A percentile compares a stretch with the other conserved stretches of the same genome.
Conservation (phyloP, 2,113 vertebrate species). For the Setophaga kirtlandii region DNA sequence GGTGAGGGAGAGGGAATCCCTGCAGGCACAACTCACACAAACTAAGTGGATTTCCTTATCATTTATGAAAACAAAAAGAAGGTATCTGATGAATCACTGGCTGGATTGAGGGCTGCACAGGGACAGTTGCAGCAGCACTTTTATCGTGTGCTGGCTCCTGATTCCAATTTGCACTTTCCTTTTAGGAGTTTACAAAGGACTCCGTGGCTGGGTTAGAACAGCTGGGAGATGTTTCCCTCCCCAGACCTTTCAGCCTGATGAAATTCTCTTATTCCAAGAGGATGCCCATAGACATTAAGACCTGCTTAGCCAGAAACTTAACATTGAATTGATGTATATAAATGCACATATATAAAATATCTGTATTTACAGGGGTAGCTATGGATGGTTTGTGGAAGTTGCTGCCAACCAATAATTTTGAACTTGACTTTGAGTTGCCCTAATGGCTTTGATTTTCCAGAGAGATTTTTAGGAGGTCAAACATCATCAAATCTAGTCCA, state of each 20-base stretch:
- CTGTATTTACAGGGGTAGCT: background rate
- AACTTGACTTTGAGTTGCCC: background rate
- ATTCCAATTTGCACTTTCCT: background rate
- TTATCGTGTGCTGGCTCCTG: background rate
- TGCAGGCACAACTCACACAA: conserved; percentile 40
- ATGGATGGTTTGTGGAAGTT: background rate
- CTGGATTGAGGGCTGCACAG: background rate
- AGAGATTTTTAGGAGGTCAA: background rate
- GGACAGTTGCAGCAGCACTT: background rate
- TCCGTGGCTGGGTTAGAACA: background rate
- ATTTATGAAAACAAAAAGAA: conserved; percentile 58
- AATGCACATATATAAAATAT: rapidly evolving
- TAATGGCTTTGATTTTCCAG: background rate
- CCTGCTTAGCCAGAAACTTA: background rate
- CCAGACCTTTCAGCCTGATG: background rate
- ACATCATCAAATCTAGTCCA: background rate
- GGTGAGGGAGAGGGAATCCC: conserved; percentile 33
- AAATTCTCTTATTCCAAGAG: background rate
- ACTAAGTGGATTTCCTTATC: conserved; percentile 61
- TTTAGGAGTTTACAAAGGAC: background rate
- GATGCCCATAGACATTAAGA: background rate
- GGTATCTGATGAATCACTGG: conserved; percentile 35
- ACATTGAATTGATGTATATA: background rate
- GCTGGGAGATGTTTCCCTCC: background rate
- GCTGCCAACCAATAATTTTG: background rate